Evolutionary conservation across 2,113 vertebrate genomes (phyloP).

Genomic region (Ciconia boyciana): DNA sequence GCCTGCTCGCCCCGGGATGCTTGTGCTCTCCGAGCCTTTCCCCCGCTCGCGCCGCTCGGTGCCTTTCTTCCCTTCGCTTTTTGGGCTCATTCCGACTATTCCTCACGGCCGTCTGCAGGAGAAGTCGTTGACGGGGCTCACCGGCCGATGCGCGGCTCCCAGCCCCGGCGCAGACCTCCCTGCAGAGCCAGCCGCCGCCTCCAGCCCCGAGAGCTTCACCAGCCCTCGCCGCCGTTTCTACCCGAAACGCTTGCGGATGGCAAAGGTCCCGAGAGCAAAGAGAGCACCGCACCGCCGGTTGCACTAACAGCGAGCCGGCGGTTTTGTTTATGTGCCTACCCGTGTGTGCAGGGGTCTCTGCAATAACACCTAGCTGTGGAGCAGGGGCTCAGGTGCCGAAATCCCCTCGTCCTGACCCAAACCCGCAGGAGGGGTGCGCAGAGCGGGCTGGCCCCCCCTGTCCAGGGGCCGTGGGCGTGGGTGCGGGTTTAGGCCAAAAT

Average conservation of each 20-base stretch:
- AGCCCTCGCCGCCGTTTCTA: neutral
- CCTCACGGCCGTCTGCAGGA: neutral
- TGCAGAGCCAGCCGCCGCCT: neutral
- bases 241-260: neutral
- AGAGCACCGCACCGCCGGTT: neutral
- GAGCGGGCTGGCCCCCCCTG: neutral
- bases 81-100: neutral
- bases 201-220: neutral
- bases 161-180: neutral
- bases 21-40: neutral
- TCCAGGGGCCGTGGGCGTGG: too few relatives aligned
- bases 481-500: neutral
- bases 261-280: neutral
- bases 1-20: neutral
- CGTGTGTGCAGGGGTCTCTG: neutral
- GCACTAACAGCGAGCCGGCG: neutral
- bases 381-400: neutral
- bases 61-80: neutral
- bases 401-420: neutral
- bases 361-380: rapidly evolving
- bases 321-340: rapidly evolving
- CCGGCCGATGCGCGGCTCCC: neutral
- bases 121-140: neutral
- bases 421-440: neutral
- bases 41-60: rapidly evolving